Evolutionary conservation across 2,888 invertebrate species (phyloP), one percentile per base, ranked within the genome.

Genomic region (Dicycla oo): DNA sequence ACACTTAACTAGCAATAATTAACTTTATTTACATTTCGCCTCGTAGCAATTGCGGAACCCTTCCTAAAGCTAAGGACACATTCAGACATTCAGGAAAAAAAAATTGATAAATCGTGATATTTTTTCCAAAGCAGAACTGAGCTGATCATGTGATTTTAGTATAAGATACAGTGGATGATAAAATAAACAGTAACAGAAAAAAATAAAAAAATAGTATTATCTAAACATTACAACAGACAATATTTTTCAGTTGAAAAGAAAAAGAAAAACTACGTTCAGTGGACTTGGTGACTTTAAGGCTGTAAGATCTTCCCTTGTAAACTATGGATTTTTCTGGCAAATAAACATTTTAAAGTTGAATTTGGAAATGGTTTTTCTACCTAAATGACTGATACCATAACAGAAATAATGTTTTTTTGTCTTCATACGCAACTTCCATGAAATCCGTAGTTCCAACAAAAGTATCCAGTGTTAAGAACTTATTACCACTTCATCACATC

Each of bases 1-100:
- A 93, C 93, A 94, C 93, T 94, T 94, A 92, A 92, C 91, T 89
- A 90, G 91, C 91, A 93, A 94, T 94, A 93, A 94, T 93, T 93
- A 92, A 94, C 93, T 92, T 93, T 93, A 93, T 93, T 93, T 93
- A 93, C 91, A 94, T 91, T 93, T 90, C 78, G 86, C 90, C 87
- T 89, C 78, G 84, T 83, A 88, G 88, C 89, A 85, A 77, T 85
- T 86, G 88, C 85, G 74, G 83, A 88, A 88, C 89, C 90, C 89
- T 88, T 88, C 76, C 43, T 88, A 78, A 90, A 77, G 91, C 26
- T 69, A 18, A 81, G 3, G 73, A 63, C 69, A 90, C 88, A 92
- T 26, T 53, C 18, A 69, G 38, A 58, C n/a, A 7, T 13, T 40
- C 34, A 13, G n/a, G 10, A 23, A 53, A 53, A 49, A 38, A 56